A percentile compares a stretch with the other conserved stretches of the same genome.
phyloP scores from a whole-genome alignment of 2,113 vertebrate genomes.

The Pseudorectes ferrugineus region DNA sequence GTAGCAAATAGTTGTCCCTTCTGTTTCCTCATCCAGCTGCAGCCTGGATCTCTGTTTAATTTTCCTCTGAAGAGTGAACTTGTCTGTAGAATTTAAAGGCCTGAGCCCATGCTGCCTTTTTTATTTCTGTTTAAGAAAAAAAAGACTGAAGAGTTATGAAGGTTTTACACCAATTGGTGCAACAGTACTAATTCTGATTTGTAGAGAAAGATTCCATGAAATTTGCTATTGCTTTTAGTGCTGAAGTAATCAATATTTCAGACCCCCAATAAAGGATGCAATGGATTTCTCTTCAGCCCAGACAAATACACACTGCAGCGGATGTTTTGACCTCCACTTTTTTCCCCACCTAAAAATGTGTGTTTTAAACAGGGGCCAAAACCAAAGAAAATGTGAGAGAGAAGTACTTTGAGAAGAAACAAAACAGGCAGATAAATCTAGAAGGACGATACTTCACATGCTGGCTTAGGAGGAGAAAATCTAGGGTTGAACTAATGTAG shows the following conservation, averaged over 20 bases:
- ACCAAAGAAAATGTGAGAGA: background rate
- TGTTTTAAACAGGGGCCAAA: background rate
- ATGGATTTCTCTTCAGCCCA: background rate
- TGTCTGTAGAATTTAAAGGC: background rate
- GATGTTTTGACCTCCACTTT: background rate
- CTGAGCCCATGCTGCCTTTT: background rate
- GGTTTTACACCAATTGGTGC: background rate
- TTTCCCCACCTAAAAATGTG: background rate
- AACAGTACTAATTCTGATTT: background rate
- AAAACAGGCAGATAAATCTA: background rate
- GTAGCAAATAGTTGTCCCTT: slow-evolving; percentile 31
- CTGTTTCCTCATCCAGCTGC: slow-evolving; percentile 30
- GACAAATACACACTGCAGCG: background rate
- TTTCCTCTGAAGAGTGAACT: background rate
- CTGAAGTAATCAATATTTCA: background rate
- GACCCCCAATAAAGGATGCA: background rate
- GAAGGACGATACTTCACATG: fast-evolving
- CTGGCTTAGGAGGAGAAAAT: background rate
- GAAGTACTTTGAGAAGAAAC: background rate
- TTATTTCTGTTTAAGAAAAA: background rate
- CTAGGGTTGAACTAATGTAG: background rate
- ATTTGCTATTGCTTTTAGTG: background rate
- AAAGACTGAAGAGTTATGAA: background rate
- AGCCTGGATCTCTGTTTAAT: background rate
- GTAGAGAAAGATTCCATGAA: background rate